A percentile compares a stretch with the other conserved stretches of the same genome.
These are phyloP conservation scores for Coccyzus lansbergi DNA, from an alignment of 2,797 vertebrate genomes.

Conservation along the genomic window DNA sequence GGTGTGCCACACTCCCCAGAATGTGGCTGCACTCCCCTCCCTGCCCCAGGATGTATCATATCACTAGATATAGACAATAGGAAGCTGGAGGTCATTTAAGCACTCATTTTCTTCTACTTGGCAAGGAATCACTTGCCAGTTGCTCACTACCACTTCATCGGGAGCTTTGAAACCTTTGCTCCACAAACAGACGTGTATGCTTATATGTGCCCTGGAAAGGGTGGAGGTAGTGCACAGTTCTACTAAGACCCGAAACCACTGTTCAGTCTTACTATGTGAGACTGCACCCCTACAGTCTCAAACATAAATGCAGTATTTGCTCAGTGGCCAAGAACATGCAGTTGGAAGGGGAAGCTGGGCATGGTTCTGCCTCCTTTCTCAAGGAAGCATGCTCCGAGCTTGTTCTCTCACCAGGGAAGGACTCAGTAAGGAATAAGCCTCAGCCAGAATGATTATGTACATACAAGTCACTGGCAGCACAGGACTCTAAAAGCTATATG, in stretches of 20 bases:
- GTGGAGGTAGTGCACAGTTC: neutral
- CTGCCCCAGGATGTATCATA: neutral
- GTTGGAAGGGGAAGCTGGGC: neutral
- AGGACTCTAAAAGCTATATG: neutral
- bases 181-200: neutral
- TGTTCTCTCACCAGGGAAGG: neutral
- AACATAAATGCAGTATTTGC: neutral
- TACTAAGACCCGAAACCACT: neutral
- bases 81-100: constrained; percentile 15
- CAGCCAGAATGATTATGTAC: neutral
- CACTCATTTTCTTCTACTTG: neutral
- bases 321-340: neutral
- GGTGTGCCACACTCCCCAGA: neutral
- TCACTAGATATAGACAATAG: constrained; percentile 25
- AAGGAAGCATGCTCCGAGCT: neutral
- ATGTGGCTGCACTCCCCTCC: neutral
- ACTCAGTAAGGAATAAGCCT: neutral
- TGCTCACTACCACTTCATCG: neutral
- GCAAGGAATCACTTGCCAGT: neutral
- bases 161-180: neutral
- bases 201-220: neutral
- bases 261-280: neutral
- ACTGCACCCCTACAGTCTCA: neutral
- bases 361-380: neutral
- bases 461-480: neutral